Evolutionary conservation across 1,140 invertebrate species (phyloP), one percentile per base, ranked within the genome.

Genomic region (Stratiolaelaps scimitus): DNA sequence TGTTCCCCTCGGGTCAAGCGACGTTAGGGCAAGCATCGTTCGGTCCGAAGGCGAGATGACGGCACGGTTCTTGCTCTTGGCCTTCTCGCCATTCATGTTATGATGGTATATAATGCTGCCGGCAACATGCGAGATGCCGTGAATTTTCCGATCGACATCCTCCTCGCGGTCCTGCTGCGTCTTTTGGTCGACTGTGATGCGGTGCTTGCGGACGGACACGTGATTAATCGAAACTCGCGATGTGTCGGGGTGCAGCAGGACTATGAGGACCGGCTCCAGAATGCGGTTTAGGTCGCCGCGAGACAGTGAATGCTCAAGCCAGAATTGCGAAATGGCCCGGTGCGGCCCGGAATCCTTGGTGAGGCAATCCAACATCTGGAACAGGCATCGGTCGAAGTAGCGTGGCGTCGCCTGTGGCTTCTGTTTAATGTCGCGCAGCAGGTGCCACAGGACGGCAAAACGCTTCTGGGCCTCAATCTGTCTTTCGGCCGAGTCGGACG

Each of bases 71-170:
- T 69, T 69, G 23, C 69, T 71, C 7, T 72, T 60, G 15, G 26
- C 70, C 19, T 74, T 71, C 34, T 40, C 34, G 4, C 10, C 34
- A 40, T 40, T 40, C 34, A 40, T 40, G 68, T 73, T 75, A 26
- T 89, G 83, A 73, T 90, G 88, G 75, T 89, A 90, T 69, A 87
- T 87, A 0, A 90, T 83, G 71, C 88, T 88, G 1, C 88, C 88
- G 70, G 88, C 85, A 26, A 87, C 85, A 48, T 84, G 88, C 71
- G 87, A 90, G 43, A 91, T 88, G 1, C 88, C 88, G 73, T 86
- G 89, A 10, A 91, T 86, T 72, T 86, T 84, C 0, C 82, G 79
- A 76, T 81, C 75, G 7, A 70, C 64, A 64, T 72, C 69, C 15
- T 74, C 68, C 2, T 60, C 53, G 17, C 53, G 26, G 1, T 29